Evolutionary conservation across 2,888 invertebrate genomes (phyloP), one percentile per base, ranked within the genome.

Genomic region (Tenthredo distinguenda): DNA sequence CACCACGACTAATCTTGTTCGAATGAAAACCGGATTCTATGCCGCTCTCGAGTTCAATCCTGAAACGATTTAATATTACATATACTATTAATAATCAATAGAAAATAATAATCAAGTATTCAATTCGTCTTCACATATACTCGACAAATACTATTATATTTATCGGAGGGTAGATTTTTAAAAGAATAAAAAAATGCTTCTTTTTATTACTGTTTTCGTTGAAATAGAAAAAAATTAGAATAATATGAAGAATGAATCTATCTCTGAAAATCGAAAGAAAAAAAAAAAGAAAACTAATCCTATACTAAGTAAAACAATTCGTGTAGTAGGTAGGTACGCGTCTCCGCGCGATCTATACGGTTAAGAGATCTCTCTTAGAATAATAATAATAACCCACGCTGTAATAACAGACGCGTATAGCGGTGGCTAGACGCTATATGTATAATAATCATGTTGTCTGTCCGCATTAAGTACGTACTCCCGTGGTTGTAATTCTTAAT

Each of bases 391-490:
- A 50, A 76, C 1, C 47, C n/a, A 77, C 55, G 31, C 77, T 77
- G 77, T 77, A 77, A 77, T 77, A 77, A 77, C 77, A 77, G 31
- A n/a, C 50, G 50, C 50, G 50, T 55, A 77, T 34, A 55, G 50
- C 77, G 18, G 31, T 77, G 50, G 77, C 77, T 26, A 77, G 21
- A 50, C 31, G 50, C 34, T 47, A 50, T 62, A 47, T 47, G 50
- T 83, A 83, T 68, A 83, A 47, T 83, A 83, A 83, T 83, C 68
- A 83, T 68, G 83, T 71, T 83, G 83, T 83, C 83, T 83, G 68
- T 83, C 68, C 83, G 83, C 83, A 71, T 83, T 68, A 68, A 83
- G 81, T 62, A 34, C 68, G 37, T 71, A 50, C 83, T 68, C 83
- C 47, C 43, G 71, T 68, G 83, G 68, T 83, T 83, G 47, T 83